Base-by-base conservation (phyloP, 2,888 invertebrate genomes). In the Deladenus siricidicola region DNA sequence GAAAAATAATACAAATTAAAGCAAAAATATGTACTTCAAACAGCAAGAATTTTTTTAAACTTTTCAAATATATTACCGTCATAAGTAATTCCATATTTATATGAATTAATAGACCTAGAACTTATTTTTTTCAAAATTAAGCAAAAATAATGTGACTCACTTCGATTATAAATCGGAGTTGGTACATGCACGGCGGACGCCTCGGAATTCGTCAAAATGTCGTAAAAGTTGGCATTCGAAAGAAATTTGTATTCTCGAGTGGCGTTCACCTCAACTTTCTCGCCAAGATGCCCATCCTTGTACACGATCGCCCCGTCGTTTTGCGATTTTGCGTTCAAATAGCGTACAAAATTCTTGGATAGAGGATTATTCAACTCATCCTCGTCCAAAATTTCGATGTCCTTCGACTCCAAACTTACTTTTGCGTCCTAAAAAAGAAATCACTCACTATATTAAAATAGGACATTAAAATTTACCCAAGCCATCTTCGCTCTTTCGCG, bases 131-230 rank as follows among this genome's bases (percentile, higher is more conserved):
- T 29, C 17, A 14, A 53, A 51, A 28, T 51, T 19, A 47, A 55
- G 50, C 55, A 17, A 51, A 56, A 56, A 47, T 8, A 39, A 17
- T 23, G 50, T 17, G 44, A 57, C 67, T 54, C 30, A 78, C 82
- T 79, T 74, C 80, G 72, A 65, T 81, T 81, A 69, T 81, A 83
- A 29, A 83, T 79, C 57, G 82, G 82, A n/a, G 83, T 82, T 1
- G 83, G 82, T 42, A 83, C 80, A 67, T 83, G 83, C 1, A 83
- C 80, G 17, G 82, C 81, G 21, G 78, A 78, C 3, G 72, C 72
- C 17, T 71, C 67, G 1, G 72, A 70, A 17, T 71, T 73, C 14
- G 77, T 77, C 10, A 65, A 58, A 29, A 78, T 62, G 10, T 69
- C 66, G 63, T 78, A 76, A 62, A 77, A 78, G 55, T 78, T 77